A percentile compares a stretch with the other conserved stretches of the same genome.
Evolutionary conservation across 2,113 vertebrate species (phyloP).

Genomic region (Mixornis gularis): DNA sequence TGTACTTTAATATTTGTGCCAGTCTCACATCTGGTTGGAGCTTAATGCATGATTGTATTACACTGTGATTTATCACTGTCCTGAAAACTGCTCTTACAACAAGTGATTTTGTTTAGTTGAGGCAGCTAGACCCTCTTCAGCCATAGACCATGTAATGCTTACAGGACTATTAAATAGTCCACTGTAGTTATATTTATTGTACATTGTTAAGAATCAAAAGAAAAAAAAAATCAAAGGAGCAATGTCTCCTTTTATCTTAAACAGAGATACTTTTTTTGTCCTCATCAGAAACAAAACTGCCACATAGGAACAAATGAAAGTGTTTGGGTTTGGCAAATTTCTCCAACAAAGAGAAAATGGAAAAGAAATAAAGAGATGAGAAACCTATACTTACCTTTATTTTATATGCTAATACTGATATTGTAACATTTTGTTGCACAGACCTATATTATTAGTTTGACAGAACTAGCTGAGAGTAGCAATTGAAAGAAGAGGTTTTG

Average conservation of each 20-base stretch:
- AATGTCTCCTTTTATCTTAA: not conserved
- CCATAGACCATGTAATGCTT: conserved; percentile 19
- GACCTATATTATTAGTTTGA: conserved; percentile 45
- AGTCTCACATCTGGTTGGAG: conserved; percentile 56
- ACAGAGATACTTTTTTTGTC: conserved; percentile 7
- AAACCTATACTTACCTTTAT: conserved; percentile 58
- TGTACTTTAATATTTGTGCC: conserved; percentile 69
- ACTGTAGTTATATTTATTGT: conserved; percentile 18
- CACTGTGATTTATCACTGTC: conserved; percentile 59
- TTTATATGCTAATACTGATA: conserved; percentile 58
- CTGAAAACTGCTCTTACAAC: conserved; percentile 59
- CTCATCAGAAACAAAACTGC: not conserved
- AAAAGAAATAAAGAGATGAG: conserved; percentile 62
- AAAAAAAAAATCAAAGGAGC: not conserved
- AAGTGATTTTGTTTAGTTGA: conserved; percentile 36
- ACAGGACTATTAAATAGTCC: conserved; percentile 24
- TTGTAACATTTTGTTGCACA: conserved; percentile 35
- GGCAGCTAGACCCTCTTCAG: conserved; percentile 53
- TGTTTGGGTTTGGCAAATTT: conserved; percentile 55
- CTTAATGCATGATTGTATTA: conserved; percentile 75
- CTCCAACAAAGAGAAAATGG: conserved; percentile 27
- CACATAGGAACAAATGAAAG: conserved; percentile 20
- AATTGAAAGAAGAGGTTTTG: conserved; percentile 12
- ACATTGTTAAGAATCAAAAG: conserved; percentile 10
- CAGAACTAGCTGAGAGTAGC: conserved; percentile 32